These are phyloP conservation scores for human DNA, from an alignment of 2,113 vertebrate species.

Conservation along the genomic window GRCh38 chr13:38805001-38805500, in stretches of 20 bases:
- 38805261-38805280: not conserved
- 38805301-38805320: not conserved
- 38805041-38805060: not conserved
- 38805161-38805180: not conserved
- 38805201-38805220: not conserved
- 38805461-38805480: not conserved
- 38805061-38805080: not conserved
- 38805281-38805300: not conserved
- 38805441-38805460: not conserved
- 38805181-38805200: not conserved
- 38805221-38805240: not conserved
- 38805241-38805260: not conserved
- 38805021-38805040: not conserved
- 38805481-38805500: not conserved
- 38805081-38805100: not conserved
- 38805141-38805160: not conserved
- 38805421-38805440: not conserved
- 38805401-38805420: not conserved
- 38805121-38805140: not conserved
- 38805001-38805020: not conserved
- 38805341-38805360: not conserved
- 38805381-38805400: not conserved
- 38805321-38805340: not conserved
- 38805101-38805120: not conserved
- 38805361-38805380: not conserved